A percentile compares a stretch with the other conserved stretches of the same genome.
These are phyloP conservation scores for Drosophila fungiperda DNA, from an alignment of 2,888 invertebrate species.

Conservation along the genomic window DNA sequence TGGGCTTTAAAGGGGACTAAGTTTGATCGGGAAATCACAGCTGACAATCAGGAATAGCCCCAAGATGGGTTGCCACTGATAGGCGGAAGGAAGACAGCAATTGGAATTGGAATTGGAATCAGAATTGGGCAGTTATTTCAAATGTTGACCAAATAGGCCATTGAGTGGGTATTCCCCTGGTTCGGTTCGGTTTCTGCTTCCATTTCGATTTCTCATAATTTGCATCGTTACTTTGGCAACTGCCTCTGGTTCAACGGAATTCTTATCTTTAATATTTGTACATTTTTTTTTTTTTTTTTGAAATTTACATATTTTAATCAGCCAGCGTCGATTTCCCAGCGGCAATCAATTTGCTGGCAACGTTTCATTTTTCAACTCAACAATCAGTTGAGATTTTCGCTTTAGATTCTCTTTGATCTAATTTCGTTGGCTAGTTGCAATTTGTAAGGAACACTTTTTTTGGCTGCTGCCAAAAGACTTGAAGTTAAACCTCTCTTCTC, in stretches of 20 bases:
- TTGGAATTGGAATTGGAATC: constrained; percentile 22
- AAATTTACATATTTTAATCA: constrained; percentile 77
- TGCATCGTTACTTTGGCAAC: constrained; percentile 9
- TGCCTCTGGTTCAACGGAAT: background rate
- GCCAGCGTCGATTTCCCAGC: constrained; percentile 63
- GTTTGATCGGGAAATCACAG: constrained; percentile 25
- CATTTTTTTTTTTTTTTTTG: constrained; percentile 27
- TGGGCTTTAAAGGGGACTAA: background rate
- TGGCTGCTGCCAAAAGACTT: constrained; percentile 6
- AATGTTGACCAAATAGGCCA: constrained; percentile 33
- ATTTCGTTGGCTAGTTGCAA: constrained; percentile 30
- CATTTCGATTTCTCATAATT: constrained; percentile 50
- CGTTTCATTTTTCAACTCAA: constrained; percentile 17
- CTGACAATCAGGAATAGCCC: constrained; percentile 38
- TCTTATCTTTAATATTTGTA: constrained; percentile 9
- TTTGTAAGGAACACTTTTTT: constrained; percentile 18
- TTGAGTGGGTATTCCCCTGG: constrained; percentile 13
- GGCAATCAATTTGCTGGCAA: constrained; percentile 63
- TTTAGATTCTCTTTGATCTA: constrained; percentile 45
- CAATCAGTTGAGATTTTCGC: constrained; percentile 45
- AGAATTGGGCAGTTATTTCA: constrained; percentile 25
- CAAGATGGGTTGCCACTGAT: constrained; percentile 52
- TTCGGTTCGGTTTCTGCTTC: constrained; percentile 2
- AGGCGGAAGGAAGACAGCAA: constrained; percentile 8
- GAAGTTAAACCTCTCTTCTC: constrained; percentile 22